Base-by-base conservation (phyloP, 2,888 invertebrate species). In the Scelioninae gen. 2 region DNA sequence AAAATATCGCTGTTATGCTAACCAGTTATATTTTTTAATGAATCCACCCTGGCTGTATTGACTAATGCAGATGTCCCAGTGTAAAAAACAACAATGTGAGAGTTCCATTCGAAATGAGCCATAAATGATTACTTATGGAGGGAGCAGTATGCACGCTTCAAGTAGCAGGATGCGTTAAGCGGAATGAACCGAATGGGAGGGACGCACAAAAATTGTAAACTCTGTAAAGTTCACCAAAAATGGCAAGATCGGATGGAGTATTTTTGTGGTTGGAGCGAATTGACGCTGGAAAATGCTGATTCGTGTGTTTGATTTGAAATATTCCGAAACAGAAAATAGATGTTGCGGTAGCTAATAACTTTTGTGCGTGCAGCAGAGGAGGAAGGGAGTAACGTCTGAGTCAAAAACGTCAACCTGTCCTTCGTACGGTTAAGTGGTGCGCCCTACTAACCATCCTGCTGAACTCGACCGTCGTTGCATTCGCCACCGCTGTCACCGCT, bases 401-500 rank as follows among this genome's bases (percentile, higher is more conserved):
- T 74, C 76, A 78, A 80, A 81, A 78, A 81, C 81, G 78, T 83
- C 81, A 81, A 81, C 79, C 80, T 81, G 80, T 77, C 77, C 77
- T 78, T 80, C 77, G 76, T 52, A 37, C 76, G 77, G 76, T 78
- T 79, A 81, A 80, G 79, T 78, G 77, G 78, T 60, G 69, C 78
- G 81, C 77, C 80, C 81, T 83, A 83, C 83, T 83, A 83, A 83
- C 82, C 81, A 76, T 83, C 69, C 80, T 75, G 64, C 74, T 71
- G 74, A 80, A 79, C 58, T 53, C 61, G 67, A 46, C 45, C 55
- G 48, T 53, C 48, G 52, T 45, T 18, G 45, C 52, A 52, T 31
- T 31, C 33, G 46, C 31, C 37, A 22, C n/a, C 43, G 31, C 33
- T 53, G 64, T 37, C 22, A n/a, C n/a, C n/a, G 41, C 39, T 22